Evolutionary conservation across 2,888 invertebrate genomes (phyloP), one percentile per base, ranked within the genome.

Genomic region (Parnassius orleans): DNA sequence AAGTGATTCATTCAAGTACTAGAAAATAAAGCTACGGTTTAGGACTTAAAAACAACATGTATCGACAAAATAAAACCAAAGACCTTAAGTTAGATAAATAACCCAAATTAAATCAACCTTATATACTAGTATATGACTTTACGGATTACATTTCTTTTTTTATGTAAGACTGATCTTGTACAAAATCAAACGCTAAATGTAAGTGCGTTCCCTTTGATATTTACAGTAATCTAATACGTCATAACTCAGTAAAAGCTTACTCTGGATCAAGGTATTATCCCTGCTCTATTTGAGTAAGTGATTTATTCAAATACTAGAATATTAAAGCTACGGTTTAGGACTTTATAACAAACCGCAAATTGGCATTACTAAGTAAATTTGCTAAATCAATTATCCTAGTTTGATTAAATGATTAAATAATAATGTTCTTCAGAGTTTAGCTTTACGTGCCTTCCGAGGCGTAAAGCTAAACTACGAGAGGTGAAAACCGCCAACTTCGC

Each of bases 251-350:
- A 57, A 43, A 56, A 55, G 57, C 57, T 52, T 43, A 53, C 53
- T 44, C 24, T 15, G 48, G 42, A 48, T 48, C 9, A 14, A 47
- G 51, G 50, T 24, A 53, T 57, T 62, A 62, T 53, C 47, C 33
- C 52, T 61, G 52, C 19, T 53, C 46, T 62, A 57, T 57, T 62
- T 48, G 62, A 57, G 57, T 57, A 53, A 61, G 53, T 57, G 57
- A 62, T 57, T 62, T 57, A 53, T 62, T 53, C 50, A 43, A 50
- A 54, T 42, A 53, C 7, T 53, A 41, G 19, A 15, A 46, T 33
- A n/a, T 41, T 19, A 44, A 47, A 24, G 14, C 43, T n/a, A 50
- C 57, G 52, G 46, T 42, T 46, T 41, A 33, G n/a, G 60, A 42
- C 53, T 48, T 48, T 53, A 47, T 24, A 14, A 44, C 19, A 53